Evolutionary conservation across 35 echinoderm and acorn worm genomes (phyloP), one percentile per base, ranked within the genome.

Genomic region (Lytechinus variegatus): DNA sequence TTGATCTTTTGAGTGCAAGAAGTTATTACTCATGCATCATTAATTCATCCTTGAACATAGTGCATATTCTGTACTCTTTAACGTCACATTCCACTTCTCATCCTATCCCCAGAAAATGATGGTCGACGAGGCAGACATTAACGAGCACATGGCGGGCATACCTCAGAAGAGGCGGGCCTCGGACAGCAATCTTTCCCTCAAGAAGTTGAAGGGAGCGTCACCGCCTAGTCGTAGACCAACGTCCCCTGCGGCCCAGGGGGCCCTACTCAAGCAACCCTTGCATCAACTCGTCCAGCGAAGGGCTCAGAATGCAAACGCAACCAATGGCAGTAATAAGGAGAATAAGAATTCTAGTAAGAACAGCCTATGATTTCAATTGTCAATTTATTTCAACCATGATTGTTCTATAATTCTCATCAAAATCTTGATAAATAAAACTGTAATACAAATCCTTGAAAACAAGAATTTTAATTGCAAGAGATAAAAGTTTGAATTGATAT

Each of bases 41-140:
- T 58, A 56, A 56, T 56, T 56, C 56, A 58, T 58, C 9, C 56
- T 58, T 58, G 56, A 58, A 58, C 6, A n/a, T n/a, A n/a, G n/a
- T n/a, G n/a, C n/a, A n/a, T n/a, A n/a, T n/a, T n/a, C n/a, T n/a
- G n/a, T n/a, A n/a, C n/a, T n/a, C 3, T 94, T 13, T 60, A 4
- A 28, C 52, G 0, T 71, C 52, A 27, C 24, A 9, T n/a, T 51
- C 53, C 94, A 94, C 9, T 55, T 91, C 53, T 54, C 66, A n/a
- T 24, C 14, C 14, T 24, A 4, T 95, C 91, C 24, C 21, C 96
- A 99, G 98, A 97, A 97, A 96, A 98, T 99, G 97, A 99, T 99
- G 98, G 98, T 99, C 11, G 98, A 98, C 93, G 98, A 99, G 94
- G 98, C 97, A n/a, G 98, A 98, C 44, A 96, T 98, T 4, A 99